Base-by-base conservation (phyloP, 2,797 vertebrate species). In the Mus spretus region DNA sequence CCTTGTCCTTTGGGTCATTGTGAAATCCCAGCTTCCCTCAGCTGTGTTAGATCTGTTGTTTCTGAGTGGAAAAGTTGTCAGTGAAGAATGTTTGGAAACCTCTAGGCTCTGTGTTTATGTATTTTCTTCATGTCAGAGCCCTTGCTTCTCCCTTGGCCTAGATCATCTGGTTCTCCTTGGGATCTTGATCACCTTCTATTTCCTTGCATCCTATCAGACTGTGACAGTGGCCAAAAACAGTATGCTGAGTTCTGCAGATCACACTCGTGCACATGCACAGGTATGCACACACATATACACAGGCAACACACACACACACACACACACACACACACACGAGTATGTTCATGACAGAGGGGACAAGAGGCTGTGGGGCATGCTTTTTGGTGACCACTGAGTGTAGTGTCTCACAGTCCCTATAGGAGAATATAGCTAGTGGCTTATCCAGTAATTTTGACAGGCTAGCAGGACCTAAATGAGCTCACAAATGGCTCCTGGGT, bases 231-330 rank as follows among this genome's bases (percentile, higher is more conserved):
- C 50, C 7, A 28, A 40, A n/a, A 55, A 34, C 70, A 20, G 19
- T 17, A 15, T 74, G 17, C 44, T 24, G 11, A 34, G 15, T 6
- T 4, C 2, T 57, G 63, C 9, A 70, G 34, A 34, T 40, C 20
- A 19, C 6, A 12, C 20, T 9, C 4, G 2, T 7, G 5, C 19
- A 20, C 10, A 15, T 8, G 31, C 9, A n/a, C 40, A 6, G 4
- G 4, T 13, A 19, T 15, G 4, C 74, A 75, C 72, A 15, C 13
- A 26, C 22, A 15, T 8, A 10, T 2, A 1, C 15, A 77, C 47
- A 47, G 47, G 47, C 47, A 47, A 31, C 44, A 44, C 44, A 44
- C 44, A 44, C 44, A 40, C 44, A 9, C 9, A n/a, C 40, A 6
- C 19, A 6, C 1, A 4, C 26, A 44, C 1, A 84, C 5, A 10